Conservation (phyloP, 2,113 vertebrate species). For the Nothobranchius kuhntae region DNA sequence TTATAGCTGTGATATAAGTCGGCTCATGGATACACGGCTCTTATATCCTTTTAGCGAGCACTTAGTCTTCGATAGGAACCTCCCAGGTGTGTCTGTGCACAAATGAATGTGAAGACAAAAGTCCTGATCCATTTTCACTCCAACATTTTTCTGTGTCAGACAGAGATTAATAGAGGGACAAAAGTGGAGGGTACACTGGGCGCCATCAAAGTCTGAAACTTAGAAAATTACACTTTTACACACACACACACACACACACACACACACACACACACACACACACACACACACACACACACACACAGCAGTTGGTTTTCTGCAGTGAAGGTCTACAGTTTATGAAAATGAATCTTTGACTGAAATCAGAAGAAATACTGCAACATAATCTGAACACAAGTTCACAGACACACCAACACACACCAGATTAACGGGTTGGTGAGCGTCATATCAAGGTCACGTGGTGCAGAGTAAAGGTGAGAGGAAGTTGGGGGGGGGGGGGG, state of each 20-base stretch:
- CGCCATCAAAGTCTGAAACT: not conserved
- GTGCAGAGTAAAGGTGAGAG: not conserved
- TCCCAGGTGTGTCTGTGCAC: slow-evolving; percentile 1
- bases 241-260: no score
- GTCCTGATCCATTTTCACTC: slow-evolving; percentile 11
- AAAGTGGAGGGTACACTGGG: slow-evolving; percentile 7
- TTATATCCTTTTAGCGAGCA: slow-evolving; percentile 58
- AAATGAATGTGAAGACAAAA: slow-evolving; percentile 14
- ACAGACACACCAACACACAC: not conserved
- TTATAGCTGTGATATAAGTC: slow-evolving; percentile 25
- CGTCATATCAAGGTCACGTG: slow-evolving; percentile 21
- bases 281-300: no score
- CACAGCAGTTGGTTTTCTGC: slow-evolving; percentile 1
- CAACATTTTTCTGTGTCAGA: slow-evolving; percentile 6
- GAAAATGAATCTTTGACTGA: not conserved
- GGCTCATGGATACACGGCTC: slow-evolving; percentile 22
- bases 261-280: no score
- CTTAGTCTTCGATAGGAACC: slow-evolving; percentile 32
- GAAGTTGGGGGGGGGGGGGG: slow-evolving; percentile 33
- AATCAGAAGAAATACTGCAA: not conserved
- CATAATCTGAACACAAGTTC: slow-evolving; percentile 20
- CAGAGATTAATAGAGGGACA: slow-evolving; percentile 32
- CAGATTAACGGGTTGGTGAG: slow-evolving; percentile 33
- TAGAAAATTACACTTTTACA: not conserved
- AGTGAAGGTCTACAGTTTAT: not conserved